Base-by-base conservation (phyloP, 2,113 vertebrate genomes). In the Guaruba guarouba region DNA sequence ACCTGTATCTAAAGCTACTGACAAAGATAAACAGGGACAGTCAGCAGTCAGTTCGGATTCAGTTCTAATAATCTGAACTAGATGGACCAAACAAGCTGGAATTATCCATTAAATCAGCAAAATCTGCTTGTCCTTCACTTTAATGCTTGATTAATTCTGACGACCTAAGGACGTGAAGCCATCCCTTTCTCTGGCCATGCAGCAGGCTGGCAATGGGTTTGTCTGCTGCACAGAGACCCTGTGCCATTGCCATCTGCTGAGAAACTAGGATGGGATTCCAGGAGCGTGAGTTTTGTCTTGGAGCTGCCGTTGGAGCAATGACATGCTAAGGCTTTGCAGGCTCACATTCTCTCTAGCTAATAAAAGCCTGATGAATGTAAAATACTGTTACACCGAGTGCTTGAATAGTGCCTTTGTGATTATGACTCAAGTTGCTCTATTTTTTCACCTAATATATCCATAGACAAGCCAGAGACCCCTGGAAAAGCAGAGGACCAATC, bases 101-200 rank as follows among this genome's bases (percentile, higher is more conserved):
- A 96, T 96, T 96, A 96, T 96, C 94, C 90, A 84, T 95, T 96
- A 97, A 95, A 97, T 95, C 96, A 96, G 88, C 88, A 97, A 97
- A 96, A 97, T 96, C 96, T 96, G 92, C 95, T 95, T 96, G 92
- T 86, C 88, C 44, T 91, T 84, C 6, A 18, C 84, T 51, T 90
- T 95, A 94, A 88, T 59, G 90, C 88, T 85, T 95, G 96, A 97
- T 96, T 94, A 94, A 93, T 85, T 48, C 86, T 71, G 95, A 93
- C 82, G 91, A 51, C 17, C 41, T 35, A n/a, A 85, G 93, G 76
- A 55, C 5, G 1, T 33, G 79, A 86, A 85, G 88, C 80, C 7
- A 1, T 52, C 76, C 59, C 76, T 67, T 22, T 57, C 73, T 78
- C 62, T 28, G 48, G 88, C 62, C 39, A 2, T 1, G 43, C 76